Evolutionary conservation across 2,888 invertebrate genomes (phyloP), one percentile per base, ranked within the genome.

Genomic region (Ditylenchus weischeri): DNA sequence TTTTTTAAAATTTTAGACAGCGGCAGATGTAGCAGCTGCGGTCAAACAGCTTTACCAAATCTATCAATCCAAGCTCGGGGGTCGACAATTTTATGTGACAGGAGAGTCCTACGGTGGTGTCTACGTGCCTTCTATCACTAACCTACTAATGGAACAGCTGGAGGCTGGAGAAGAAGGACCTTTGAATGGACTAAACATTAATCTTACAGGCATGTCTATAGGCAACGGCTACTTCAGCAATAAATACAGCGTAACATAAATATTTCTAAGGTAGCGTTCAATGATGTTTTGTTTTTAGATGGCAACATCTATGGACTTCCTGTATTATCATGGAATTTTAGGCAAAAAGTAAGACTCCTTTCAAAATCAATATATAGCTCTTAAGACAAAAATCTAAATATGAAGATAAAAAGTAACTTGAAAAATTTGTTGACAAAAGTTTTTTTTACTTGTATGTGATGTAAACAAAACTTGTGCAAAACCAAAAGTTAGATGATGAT

Each of bases 61-160:
- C 19, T 86, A 84, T 76, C 85, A 85, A 18, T 84, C 85, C 29
- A 29, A 69, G 85, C 82, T 70, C n/a, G 75, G 76, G n/a, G 71
- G 76, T 7, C 50, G 50, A 50, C 3, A 50, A 18, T 50, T 50
- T 50, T 50, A 50, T 21, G 21, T 50, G 18, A 50, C 21, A 21
- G 50, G 50, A 19, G 50, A 50, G 50, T 50, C 50, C 5, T 50
- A 50, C 50, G 50, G 50, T 50, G 50, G 50, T 19, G 50, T 50
- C 21, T 50, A 50, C 21, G 50, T 21, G 18, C 50, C 50, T 19
- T 19, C n/a, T 50, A 18, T 50, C 21, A 21, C 50, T 50, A 21
- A 50, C 7, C 21, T 18, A 1, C n/a, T 66, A 0, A 38, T 66
- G 6, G 35, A 66, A 18, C 63, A 65, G 64, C n/a, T 65, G 19